Evolutionary conservation across 2,797 vertebrate species (phyloP).

Genomic region (Hylomyscus alleni): DNA sequence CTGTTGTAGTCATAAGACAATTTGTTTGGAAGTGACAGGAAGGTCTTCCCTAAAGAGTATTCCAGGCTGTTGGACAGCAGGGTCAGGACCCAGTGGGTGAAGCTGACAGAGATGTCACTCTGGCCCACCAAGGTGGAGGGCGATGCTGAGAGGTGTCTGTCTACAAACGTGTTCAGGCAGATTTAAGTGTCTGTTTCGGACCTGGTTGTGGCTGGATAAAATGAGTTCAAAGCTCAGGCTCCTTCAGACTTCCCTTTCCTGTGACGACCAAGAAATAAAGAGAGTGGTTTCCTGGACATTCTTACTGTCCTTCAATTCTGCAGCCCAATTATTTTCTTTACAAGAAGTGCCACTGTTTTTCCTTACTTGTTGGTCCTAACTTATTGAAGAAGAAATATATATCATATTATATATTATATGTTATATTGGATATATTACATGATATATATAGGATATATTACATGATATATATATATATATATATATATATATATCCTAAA

Average conservation of each 20-base stretch:
- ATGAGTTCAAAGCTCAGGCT: background rate
- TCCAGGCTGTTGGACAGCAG: background rate
- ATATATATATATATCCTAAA: background rate
- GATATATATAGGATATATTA: too few relatives aligned
- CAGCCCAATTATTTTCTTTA: background rate
- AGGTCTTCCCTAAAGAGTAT: slow-evolving; percentile 16
- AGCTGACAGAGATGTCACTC: background rate
- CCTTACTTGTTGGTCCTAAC: background rate
- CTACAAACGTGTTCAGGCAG: background rate
- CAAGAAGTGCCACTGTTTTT: background rate
- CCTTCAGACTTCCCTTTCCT: background rate
- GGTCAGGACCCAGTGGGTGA: background rate
- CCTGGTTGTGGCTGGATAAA: background rate
- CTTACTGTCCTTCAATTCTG: background rate
- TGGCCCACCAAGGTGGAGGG: background rate
- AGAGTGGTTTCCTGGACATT: background rate
- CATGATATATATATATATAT: too few relatives aligned
- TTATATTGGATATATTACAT: too few relatives aligned
- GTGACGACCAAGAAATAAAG: background rate
- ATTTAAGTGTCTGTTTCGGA: background rate
- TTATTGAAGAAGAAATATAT: background rate
- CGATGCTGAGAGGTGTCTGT: background rate
- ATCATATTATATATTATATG: too few relatives aligned
- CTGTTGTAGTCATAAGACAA: background rate
- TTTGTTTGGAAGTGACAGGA: slow-evolving; percentile 29